A percentile compares a stretch with the other conserved stretches of the same genome.
Conservation (phyloP, 2,888 invertebrate genomes). For the Lithophane semibrunnea region DNA sequence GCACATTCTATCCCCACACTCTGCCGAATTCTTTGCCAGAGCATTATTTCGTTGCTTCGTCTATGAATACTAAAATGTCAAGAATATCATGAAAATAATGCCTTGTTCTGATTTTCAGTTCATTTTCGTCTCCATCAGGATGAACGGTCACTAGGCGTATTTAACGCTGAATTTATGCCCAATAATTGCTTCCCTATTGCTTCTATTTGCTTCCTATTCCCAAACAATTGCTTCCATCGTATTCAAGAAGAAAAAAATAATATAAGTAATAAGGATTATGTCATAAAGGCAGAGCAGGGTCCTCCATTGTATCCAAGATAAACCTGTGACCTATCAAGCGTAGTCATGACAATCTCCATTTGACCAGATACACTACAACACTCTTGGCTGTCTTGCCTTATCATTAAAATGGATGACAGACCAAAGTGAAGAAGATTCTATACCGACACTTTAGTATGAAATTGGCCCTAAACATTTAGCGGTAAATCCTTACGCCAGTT, state of each 20-base stretch:
- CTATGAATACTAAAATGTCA: neutral
- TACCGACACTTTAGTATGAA: slow-evolving; percentile 4
- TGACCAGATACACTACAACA: neutral
- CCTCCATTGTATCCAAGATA: neutral
- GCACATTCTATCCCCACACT: neutral
- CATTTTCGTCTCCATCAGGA: too few species aligned
- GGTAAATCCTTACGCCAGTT: slow-evolving; percentile 18
- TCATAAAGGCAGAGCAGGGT: neutral
- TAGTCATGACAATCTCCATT: neutral
- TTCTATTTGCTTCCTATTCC: too few species aligned
- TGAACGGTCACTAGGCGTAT: too few species aligned
- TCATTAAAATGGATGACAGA: neutral
- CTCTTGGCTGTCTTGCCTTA: too few species aligned
- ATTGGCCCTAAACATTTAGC: slow-evolving; percentile 20
- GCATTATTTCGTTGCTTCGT: neutral
- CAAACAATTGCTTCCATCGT: too few species aligned
- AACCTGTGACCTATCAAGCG: neutral
- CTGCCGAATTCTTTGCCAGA: neutral
- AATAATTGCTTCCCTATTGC: too few species aligned
- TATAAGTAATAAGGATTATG: neutral
- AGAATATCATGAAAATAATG: neutral
- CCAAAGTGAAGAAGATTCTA: slow-evolving; percentile 1
- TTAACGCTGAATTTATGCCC: too few species aligned
- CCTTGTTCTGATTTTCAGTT: neutral
- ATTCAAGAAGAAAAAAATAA: too few species aligned